Conservation (phyloP, 1,140 invertebrate species). For the Conus betulinus region DNA sequence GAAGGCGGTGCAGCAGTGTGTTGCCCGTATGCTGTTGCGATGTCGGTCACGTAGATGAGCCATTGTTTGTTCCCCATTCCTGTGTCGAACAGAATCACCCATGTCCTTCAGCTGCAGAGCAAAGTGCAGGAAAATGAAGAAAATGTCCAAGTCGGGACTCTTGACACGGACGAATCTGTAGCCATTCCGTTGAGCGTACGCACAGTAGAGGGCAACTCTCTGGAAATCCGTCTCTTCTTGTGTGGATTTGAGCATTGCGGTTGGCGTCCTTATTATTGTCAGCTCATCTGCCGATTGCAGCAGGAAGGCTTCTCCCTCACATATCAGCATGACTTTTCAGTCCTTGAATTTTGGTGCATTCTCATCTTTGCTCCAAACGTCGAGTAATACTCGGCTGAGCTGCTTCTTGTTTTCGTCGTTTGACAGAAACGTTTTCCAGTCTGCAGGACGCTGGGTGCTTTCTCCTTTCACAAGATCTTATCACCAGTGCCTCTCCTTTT, state of each 20-base stretch:
- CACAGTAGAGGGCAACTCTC: constrained; percentile 36
- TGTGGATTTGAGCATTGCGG: neutral
- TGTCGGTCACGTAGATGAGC: constrained; percentile 32
- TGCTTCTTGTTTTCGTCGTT: too few relatives aligned
- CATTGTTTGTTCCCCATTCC: constrained; percentile 40
- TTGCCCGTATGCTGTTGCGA: constrained; percentile 12
- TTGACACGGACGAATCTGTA: constrained; percentile 20
- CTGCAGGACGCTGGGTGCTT: too few relatives aligned
- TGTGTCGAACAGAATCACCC: constrained; percentile 45
- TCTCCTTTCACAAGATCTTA: constrained; percentile 37
- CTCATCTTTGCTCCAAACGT: too few relatives aligned
- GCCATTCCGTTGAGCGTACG: constrained; percentile 23
- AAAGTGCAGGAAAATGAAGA: constrained; percentile 48
- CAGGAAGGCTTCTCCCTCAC: too few relatives aligned
- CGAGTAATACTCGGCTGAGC: too few relatives aligned
- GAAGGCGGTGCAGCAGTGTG: neutral
- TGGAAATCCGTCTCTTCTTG: constrained; percentile 48
- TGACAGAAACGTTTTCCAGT: too few relatives aligned
- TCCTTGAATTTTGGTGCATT: too few relatives aligned
- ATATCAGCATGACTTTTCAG: too few relatives aligned
- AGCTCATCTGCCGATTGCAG: constrained; percentile 3
- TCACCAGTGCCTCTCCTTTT: constrained; percentile 26
- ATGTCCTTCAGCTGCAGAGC: constrained; percentile 19
- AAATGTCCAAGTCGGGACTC: constrained; percentile 47
- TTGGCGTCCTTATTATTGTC: neutral